A percentile compares a stretch with the other conserved stretches of the same genome.
phyloP scores from a whole-genome alignment of 2,113 vertebrate species.

The Pterocles gutturalis region DNA sequence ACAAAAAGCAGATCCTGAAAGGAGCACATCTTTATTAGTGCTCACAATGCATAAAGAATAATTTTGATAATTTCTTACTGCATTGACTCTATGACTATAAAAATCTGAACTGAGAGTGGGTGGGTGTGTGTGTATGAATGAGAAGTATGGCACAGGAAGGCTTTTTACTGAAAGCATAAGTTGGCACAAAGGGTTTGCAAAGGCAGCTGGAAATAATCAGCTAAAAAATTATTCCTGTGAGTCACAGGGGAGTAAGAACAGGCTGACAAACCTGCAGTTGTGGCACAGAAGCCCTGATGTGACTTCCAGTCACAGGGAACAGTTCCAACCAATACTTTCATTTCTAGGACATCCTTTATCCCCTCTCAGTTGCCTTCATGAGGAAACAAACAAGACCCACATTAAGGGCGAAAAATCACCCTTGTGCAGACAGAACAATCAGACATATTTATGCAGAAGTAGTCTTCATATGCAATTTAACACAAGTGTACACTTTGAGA shows the following conservation, averaged over 20 bases:
- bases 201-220: conserved; percentile 16
- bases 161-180: not conserved
- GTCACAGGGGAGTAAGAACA: not conserved
- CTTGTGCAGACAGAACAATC: not conserved
- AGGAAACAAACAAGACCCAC: not conserved
- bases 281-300: not conserved
- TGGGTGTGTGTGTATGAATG: not conserved
- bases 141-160: not conserved
- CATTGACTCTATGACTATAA: not conserved
- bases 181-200: not conserved
- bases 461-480: not conserved
- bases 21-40: not conserved
- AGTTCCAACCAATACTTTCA: not conserved
- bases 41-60: not conserved
- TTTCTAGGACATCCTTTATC: not conserved
- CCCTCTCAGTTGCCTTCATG: not conserved
- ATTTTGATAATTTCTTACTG: not conserved
- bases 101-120: not conserved
- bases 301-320: not conserved
- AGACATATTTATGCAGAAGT: not conserved
- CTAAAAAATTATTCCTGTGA: not conserved
- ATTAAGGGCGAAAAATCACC: not conserved
- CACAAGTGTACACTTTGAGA: not conserved
- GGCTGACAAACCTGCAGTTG: not conserved
- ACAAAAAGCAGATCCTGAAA: not conserved